These are phyloP conservation scores for Lochmaea crataegi DNA, from an alignment of 2,888 invertebrate species.

Conservation along the genomic window DNA sequence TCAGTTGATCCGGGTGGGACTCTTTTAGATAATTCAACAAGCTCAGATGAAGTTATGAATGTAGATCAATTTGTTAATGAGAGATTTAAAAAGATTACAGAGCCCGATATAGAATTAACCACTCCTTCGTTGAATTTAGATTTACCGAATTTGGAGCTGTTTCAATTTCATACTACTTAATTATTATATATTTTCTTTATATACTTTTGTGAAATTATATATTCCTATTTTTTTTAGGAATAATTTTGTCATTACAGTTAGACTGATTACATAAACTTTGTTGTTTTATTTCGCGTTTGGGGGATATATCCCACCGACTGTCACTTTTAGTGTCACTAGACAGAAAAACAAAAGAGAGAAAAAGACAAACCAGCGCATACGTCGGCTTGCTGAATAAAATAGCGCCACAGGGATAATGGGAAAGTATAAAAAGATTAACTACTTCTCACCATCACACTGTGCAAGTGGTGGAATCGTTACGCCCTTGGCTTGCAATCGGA, in stretches of 20 bases:
- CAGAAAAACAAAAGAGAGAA: no score
- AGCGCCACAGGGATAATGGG: no score
- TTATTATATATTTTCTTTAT: neutral
- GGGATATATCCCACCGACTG: no score
- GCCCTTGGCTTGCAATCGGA: no score
- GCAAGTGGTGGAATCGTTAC: no score
- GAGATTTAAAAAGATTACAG: constrained; percentile 62
- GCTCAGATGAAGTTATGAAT: constrained; percentile 64
- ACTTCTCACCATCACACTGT: no score
- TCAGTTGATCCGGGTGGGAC: constrained; percentile 56
- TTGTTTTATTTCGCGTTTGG: neutral
- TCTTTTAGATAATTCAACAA: constrained; percentile 60
- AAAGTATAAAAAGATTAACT: no score
- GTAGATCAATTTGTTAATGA: constrained; percentile 65
- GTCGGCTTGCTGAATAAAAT: no score
- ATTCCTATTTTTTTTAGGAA: neutral
- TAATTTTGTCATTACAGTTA: neutral
- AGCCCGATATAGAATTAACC: constrained; percentile 58
- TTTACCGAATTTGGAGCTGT: constrained; percentile 61
- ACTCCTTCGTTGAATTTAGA: constrained; percentile 57
- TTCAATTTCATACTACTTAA: constrained; percentile 59
- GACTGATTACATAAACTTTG: constrained; percentile 8
- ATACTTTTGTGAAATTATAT: neutral
- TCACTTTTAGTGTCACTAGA: no score
- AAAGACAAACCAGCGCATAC: no score